Evolutionary conservation across 2,797 vertebrate species (phyloP).

Genomic region (Catharus ustulatus): DNA sequence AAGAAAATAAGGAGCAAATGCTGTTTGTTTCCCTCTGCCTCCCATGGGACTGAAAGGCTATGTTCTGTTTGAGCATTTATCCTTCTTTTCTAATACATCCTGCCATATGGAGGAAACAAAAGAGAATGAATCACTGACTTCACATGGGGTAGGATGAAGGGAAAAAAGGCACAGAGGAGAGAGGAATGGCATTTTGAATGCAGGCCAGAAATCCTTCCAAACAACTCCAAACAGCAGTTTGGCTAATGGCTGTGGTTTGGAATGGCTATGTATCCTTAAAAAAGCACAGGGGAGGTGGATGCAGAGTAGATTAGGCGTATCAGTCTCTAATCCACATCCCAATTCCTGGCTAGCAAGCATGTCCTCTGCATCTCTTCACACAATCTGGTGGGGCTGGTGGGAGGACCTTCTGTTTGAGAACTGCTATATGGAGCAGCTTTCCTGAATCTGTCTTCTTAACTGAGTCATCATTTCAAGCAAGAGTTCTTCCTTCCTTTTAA

Average conservation of each 20-base stretch:
- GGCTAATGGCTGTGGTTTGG: neutral
- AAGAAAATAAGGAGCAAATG: neutral
- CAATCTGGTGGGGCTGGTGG: neutral
- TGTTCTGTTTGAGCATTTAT: neutral
- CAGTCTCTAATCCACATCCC: neutral
- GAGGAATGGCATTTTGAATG: neutral
- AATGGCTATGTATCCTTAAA: neutral
- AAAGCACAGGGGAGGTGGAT: neutral
- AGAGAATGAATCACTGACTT: constrained; percentile 5
- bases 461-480: neutral
- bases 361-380: neutral
- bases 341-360: neutral
- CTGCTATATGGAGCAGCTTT: neutral
- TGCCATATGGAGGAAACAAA: neutral
- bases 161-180: neutral
- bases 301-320: neutral
- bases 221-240: neutral
- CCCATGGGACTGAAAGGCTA: neutral
- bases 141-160: neutral
- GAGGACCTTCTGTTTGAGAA: constrained; percentile 5
- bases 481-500: neutral
- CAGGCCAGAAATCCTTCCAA: neutral
- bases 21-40: neutral
- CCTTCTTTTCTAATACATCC: neutral
- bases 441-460: neutral